A percentile compares a stretch with the other conserved stretches of the same genome.
These are phyloP conservation scores for Sebastes miniatus DNA, from an alignment of 2,797 vertebrate genomes.

Conservation along the genomic window DNA sequence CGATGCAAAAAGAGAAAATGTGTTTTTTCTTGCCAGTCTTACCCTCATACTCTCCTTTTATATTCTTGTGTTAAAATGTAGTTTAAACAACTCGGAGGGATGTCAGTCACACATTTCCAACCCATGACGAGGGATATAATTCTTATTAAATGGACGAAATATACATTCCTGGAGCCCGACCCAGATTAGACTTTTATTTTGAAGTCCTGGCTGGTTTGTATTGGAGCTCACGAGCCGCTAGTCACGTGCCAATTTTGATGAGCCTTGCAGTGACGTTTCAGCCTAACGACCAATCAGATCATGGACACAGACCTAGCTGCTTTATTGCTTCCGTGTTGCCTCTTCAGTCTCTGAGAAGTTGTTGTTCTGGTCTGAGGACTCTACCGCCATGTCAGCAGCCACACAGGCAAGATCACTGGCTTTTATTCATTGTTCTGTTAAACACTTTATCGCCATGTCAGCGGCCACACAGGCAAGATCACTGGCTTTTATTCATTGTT, in stretches of 20 bases:
- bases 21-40: neutral
- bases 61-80: neutral
- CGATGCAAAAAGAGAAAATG: neutral
- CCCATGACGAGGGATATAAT: too few species aligned
- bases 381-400: neutral
- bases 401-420: constrained; percentile 35
- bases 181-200: neutral
- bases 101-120: neutral
- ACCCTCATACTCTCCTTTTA: neutral
- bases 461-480: constrained; percentile 40
- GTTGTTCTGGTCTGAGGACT: neutral
- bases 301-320: neutral
- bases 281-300: constrained; percentile 37
- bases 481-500: neutral
- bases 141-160: neutral
- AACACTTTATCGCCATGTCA: neutral
- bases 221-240: neutral
- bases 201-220: neutral
- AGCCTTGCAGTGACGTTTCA: neutral
- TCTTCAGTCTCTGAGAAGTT: rapidly evolving
- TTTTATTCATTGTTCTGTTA: neutral
- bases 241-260: constrained; percentile 26
- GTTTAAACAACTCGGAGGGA: neutral
- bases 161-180: too few species aligned
- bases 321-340: constrained; percentile 18